Percentiles rank a stretch among this genome's conserved stretches.
phyloP scores from a whole-genome alignment of 2,113 vertebrate species.

The Pseudorasbora parva region DNA sequence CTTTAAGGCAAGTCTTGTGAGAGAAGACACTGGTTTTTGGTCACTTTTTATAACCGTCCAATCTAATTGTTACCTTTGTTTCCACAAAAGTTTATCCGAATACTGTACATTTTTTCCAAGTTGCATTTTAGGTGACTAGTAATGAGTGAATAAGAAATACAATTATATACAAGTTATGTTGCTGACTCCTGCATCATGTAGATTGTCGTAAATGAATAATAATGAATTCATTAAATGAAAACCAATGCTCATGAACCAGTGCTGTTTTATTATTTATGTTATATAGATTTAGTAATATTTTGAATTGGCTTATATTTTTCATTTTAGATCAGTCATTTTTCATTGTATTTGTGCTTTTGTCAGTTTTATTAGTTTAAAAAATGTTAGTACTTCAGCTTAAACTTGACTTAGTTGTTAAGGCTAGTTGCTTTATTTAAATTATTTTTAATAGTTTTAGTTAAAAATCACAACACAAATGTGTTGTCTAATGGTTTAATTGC shows the following conservation, averaged over 20 bases:
- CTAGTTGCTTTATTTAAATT: neutral
- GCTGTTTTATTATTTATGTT: neutral
- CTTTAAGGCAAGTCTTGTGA: neutral
- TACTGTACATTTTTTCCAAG: neutral
- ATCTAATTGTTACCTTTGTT: neutral
- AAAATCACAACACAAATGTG: neutral
- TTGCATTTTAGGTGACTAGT: neutral
- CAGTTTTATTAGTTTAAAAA: neutral
- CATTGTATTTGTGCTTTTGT: neutral
- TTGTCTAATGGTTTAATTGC: conserved; percentile 52
- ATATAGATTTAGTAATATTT: neutral
- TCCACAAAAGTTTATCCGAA: neutral
- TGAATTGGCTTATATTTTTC: neutral
- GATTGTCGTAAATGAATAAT: neutral
- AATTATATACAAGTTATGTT: neutral
- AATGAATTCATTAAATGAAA: neutral
- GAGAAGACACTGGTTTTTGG: neutral
- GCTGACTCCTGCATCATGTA: neutral
- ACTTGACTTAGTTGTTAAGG: neutral
- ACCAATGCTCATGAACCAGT: neutral
- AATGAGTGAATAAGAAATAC: neutral
- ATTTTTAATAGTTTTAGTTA: neutral
- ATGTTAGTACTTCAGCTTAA: neutral
- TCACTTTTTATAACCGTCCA: neutral
- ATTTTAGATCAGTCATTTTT: neutral